A percentile compares a stretch with the other conserved stretches of the same genome.
phyloP scores from a whole-genome alignment of 2,797 vertebrate genomes.

The Lates japonicus region DNA sequence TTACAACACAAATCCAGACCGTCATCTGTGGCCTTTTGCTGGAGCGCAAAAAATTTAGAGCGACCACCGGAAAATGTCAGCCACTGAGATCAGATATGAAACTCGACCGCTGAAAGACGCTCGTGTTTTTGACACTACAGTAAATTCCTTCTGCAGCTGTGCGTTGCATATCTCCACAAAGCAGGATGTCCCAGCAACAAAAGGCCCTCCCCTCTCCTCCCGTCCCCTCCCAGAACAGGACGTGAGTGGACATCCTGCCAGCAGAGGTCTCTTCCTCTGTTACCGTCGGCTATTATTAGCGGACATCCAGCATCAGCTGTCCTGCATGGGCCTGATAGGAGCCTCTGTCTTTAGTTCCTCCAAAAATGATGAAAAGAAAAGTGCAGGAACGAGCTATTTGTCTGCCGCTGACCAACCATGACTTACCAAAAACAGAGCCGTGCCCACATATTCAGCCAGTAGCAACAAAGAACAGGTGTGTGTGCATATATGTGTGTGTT shows the following conservation, averaged over 20 bases:
- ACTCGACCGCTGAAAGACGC: constrained; percentile 2
- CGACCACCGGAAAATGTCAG: neutral
- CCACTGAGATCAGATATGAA: constrained; percentile 29
- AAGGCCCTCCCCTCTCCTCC: constrained; percentile 67
- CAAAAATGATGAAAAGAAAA: constrained; percentile 29
- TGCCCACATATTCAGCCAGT: constrained; percentile 40
- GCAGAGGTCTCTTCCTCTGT: constrained; percentile 78
- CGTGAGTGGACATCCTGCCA: constrained; percentile 81
- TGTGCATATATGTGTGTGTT: constrained; percentile 34
- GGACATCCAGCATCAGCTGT: constrained; percentile 63
- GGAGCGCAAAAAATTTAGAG: too few species aligned
- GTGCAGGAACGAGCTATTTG: constrained; percentile 13
- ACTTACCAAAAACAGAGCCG: constrained; percentile 43
- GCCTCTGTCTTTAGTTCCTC: constrained; percentile 4
- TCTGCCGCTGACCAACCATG: constrained; percentile 4
- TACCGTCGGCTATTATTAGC: constrained; percentile 73
- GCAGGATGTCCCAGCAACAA: constrained; percentile 77
- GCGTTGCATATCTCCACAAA: constrained; percentile 47
- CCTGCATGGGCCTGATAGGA: constrained; percentile 6
- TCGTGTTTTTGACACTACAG: constrained; percentile 48
- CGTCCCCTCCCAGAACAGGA: constrained; percentile 77
- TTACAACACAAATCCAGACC: too few species aligned
- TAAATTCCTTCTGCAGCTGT: constrained; percentile 67
- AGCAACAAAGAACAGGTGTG: constrained; percentile 32
- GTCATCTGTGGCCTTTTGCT: too few species aligned